phyloP scores from a whole-genome alignment of 2,797 vertebrate genomes.

The Mus spretus region DNA sequence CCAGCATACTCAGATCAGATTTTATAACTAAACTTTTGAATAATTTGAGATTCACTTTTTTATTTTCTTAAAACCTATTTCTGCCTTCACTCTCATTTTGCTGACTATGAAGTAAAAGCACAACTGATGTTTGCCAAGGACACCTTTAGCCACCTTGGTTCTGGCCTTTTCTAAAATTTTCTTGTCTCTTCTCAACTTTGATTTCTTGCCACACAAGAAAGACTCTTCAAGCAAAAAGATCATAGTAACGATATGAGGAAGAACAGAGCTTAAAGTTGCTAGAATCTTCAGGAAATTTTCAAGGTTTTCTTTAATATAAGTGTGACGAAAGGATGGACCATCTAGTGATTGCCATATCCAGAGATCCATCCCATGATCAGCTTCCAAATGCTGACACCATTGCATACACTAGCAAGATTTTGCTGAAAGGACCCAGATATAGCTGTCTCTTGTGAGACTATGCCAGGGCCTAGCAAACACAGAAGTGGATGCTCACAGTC shows the following conservation, averaged over 20 bases:
- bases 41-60: not conserved
- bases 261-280: not conserved
- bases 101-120: not conserved
- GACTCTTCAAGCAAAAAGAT: not conserved
- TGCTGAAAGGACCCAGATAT: too few species aligned
- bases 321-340: too few species aligned
- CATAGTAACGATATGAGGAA: not conserved
- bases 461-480: too few species aligned
- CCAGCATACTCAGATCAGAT: not conserved
- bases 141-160: not conserved
- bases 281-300: not conserved
- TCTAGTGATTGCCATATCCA: too few species aligned
- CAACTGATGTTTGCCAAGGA: not conserved
- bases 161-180: not conserved
- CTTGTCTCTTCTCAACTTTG: not conserved
- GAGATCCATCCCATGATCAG: too few species aligned
- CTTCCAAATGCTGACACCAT: too few species aligned
- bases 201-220: not conserved
- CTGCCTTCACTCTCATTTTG: not conserved
- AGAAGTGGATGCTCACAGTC: too few species aligned
- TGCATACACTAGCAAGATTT: too few species aligned
- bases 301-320: not conserved
- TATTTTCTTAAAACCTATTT: constrained; percentile 17
- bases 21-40: not conserved
- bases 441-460: too few species aligned